Evolutionary conservation across 1,140 invertebrate species (phyloP), one percentile per base, ranked within the genome.

Genomic region (Monomorium pharaonis): DNA sequence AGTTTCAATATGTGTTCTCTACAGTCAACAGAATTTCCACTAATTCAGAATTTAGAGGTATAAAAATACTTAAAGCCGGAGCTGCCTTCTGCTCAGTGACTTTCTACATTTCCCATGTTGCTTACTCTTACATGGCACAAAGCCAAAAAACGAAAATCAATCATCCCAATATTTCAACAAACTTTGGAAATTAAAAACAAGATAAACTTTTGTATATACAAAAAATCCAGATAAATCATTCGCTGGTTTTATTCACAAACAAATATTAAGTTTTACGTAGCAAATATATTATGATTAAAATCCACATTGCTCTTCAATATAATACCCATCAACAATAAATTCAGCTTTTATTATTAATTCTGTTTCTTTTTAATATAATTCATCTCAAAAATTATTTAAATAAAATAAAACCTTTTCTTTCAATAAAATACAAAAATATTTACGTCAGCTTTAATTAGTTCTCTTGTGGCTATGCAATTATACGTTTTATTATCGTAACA

Each of bases 61-160:
- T 87, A 84, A 27, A 63, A 65, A 47, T 62, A 63, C 63, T 58
- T 60, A n/a, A 87, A 88, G 60, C 18, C 9, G 10, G 9, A 4
- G 21, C 27, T 63, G 12, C 27, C 49, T 87, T 74, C 87, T 87
- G 14, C 24, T 60, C 80, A 47, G 12, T 70, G 49, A 70, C 37
- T 83, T 83, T 44, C 24, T 21, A 72, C 27, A 42, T 33, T 51
- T 44, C 10, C 6, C 10, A 21, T 37, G 1, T 12, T 65, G 3
- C 54, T 47, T 51, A 16, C 12, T 14, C 30, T 77, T 54, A 54
- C 56, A 72, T 92, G 92, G 88, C 87, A n/a, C 4, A 2, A 16
- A 27, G 87, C 90, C 91, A 92, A 86, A 92, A 86, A 91, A 76
- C 70, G 51, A 69, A 84, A 80, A 92, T 92, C 92, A 89, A 92